These are phyloP conservation scores for Lochmaea crataegi DNA, from an alignment of 2,888 invertebrate genomes.

Conservation along the genomic window DNA sequence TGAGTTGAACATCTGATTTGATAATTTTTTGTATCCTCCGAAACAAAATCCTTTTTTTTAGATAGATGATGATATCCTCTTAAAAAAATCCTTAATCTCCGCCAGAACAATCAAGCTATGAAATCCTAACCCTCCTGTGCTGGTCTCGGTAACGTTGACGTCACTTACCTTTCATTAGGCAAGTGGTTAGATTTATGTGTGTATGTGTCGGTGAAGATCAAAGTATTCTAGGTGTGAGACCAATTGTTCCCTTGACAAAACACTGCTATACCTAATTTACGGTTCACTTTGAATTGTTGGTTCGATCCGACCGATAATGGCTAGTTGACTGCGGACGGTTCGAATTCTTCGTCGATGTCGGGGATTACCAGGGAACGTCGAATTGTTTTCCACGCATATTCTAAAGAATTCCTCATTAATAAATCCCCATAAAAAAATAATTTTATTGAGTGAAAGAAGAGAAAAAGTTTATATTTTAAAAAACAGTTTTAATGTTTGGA, in stretches of 20 bases:
- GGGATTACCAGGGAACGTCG: not conserved
- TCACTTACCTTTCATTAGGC: slow-evolving; percentile 65
- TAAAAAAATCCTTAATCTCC: not conserved
- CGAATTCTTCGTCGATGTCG: not conserved
- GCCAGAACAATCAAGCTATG: not conserved
- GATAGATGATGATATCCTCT: too few species aligned
- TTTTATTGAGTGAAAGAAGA: too few species aligned
- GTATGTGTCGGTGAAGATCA: slow-evolving; percentile 61
- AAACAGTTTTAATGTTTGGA: too few species aligned
- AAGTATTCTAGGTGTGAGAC: slow-evolving; percentile 67
- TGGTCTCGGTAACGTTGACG: slow-evolving; percentile 49
- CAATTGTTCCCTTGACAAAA: slow-evolving; percentile 68
- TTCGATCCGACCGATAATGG: slow-evolving; percentile 46
- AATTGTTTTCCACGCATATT: not conserved
- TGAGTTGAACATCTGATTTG: too few species aligned
- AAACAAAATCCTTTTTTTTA: too few species aligned
- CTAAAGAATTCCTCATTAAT: too few species aligned
- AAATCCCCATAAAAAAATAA: too few species aligned
- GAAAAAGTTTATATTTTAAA: too few species aligned
- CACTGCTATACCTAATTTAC: slow-evolving; percentile 66
- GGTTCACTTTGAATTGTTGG: slow-evolving; percentile 56
- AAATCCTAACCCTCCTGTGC: not conserved
- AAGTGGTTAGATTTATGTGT: slow-evolving; percentile 67
- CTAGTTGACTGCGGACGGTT: slow-evolving; percentile 20
- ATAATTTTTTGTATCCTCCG: too few species aligned